Percentiles rank a stretch among this genome's conserved stretches.
Conservation (phyloP, 2,888 invertebrate genomes). For the Eucriotettix oculatus region DNA sequence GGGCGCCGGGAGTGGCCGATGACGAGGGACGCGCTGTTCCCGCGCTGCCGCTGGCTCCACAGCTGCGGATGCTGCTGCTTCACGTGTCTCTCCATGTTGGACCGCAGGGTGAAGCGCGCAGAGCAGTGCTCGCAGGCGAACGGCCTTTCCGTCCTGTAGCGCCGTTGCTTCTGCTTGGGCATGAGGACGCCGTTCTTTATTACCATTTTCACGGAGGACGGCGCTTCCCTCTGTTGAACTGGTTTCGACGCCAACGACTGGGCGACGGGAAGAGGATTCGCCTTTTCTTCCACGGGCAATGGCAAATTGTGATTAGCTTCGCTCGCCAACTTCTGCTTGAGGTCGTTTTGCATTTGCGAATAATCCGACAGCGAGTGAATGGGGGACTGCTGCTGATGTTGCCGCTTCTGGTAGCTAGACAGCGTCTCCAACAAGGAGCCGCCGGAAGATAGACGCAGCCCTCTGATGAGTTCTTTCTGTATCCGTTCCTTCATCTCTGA, state of each 20-base stretch:
- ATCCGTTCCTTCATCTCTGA: slow-evolving; percentile 51
- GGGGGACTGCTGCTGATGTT: slow-evolving; percentile 14
- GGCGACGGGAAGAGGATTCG: neutral
- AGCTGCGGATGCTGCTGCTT: slow-evolving; percentile 86
- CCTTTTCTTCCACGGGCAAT: neutral
- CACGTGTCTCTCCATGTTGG: slow-evolving; percentile 88
- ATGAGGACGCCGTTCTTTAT: slow-evolving; percentile 79
- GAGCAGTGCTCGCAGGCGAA: slow-evolving; percentile 84
- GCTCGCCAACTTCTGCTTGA: slow-evolving; percentile 2
- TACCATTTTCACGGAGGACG: slow-evolving; percentile 68
- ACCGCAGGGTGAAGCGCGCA: slow-evolving; percentile 76
- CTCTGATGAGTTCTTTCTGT: slow-evolving; percentile 44
- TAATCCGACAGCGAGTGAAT: too few species aligned
- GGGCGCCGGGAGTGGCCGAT: neutral
- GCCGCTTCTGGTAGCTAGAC: slow-evolving; percentile 16
- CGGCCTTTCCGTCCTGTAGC: slow-evolving; percentile 78
- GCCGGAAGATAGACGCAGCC: slow-evolving; percentile 52
- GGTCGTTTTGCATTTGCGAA: slow-evolving; percentile 19
- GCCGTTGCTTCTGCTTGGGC: slow-evolving; percentile 80
- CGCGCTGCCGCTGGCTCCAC: slow-evolving; percentile 62
- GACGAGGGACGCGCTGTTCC: neutral
- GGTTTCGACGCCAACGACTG: slow-evolving; percentile 21
- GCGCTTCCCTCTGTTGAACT: slow-evolving; percentile 22
- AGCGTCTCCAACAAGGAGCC: slow-evolving; percentile 36
- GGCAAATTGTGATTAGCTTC: neutral